Percentiles rank a stretch among this genome's conserved stretches.
phyloP scores from a whole-genome alignment of 2,888 invertebrate genomes.

The Hesperia comma region DNA sequence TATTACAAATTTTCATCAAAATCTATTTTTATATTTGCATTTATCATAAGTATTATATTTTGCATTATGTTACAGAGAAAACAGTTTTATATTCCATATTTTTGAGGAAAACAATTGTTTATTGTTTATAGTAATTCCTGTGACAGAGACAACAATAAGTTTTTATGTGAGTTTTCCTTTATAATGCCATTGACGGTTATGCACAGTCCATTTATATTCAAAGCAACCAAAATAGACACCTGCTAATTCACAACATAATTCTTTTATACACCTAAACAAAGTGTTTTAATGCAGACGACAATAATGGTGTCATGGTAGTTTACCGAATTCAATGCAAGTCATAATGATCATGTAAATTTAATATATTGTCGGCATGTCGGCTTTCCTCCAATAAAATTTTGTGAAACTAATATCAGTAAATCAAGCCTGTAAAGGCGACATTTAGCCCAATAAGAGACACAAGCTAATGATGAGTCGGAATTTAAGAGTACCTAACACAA shows the following conservation, averaged over 20 bases:
- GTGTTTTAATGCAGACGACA: neutral
- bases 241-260: neutral
- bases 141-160: constrained; percentile 11
- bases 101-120: constrained; percentile 6
- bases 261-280: neutral
- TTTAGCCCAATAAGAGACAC: too few species aligned
- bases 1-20: too few species aligned
- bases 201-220: constrained; percentile 13
- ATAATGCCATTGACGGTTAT: constrained; percentile 11
- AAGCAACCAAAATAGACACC: neutral
- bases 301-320: neutral
- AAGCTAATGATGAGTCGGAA: too few species aligned
- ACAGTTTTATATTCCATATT: neutral
- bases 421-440: too few species aligned
- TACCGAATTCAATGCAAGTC: neutral
- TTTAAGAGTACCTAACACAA: too few species aligned
- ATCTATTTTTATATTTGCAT: too few species aligned
- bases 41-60: too few species aligned
- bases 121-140: constrained; percentile 8
- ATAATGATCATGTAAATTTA: neutral
- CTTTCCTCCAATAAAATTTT: too few species aligned
- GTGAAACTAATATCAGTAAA: too few species aligned
- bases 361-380: too few species aligned
- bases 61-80: neutral
- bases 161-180: constrained; percentile 4